phyloP scores from a whole-genome alignment of 2,113 vertebrate genomes.

The Cygnus buccinator region DNA sequence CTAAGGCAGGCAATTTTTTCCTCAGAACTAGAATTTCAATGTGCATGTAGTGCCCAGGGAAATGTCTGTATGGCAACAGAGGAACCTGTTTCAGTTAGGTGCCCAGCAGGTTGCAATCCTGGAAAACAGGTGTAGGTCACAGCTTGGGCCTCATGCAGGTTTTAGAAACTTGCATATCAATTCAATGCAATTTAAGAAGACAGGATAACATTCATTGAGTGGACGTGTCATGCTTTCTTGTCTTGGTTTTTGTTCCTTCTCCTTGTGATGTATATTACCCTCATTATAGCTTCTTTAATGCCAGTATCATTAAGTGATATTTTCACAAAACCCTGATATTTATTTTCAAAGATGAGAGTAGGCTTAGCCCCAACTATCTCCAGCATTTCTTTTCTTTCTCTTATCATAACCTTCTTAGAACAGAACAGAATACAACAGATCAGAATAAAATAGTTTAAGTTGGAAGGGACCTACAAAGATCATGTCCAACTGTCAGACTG shows the following conservation, averaged over 20 bases:
- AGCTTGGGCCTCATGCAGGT: neutral
- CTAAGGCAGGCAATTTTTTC: neutral
- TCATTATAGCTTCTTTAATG: neutral
- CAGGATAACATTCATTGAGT: neutral
- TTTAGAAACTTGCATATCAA: neutral
- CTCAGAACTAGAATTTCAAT: neutral
- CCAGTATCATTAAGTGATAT: neutral
- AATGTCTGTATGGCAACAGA: neutral
- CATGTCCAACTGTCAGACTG: neutral
- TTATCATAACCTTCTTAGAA: neutral
- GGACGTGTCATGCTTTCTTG: neutral
- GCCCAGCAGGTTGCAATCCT: neutral
- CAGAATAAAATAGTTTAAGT: neutral
- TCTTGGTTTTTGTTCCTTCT: neutral
- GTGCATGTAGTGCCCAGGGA: neutral
- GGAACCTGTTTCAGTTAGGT: neutral
- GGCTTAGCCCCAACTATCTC: neutral
- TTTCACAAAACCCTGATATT: neutral
- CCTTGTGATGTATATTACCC: neutral
- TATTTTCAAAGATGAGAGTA: neutral
- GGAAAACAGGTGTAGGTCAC: neutral
- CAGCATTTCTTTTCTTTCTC: neutral
- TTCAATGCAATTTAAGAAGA: neutral
- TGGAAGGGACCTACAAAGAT: neutral
- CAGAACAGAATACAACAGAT: neutral